Conservation (phyloP, 2,888 invertebrate genomes). For the Stictocephala bisonia region DNA sequence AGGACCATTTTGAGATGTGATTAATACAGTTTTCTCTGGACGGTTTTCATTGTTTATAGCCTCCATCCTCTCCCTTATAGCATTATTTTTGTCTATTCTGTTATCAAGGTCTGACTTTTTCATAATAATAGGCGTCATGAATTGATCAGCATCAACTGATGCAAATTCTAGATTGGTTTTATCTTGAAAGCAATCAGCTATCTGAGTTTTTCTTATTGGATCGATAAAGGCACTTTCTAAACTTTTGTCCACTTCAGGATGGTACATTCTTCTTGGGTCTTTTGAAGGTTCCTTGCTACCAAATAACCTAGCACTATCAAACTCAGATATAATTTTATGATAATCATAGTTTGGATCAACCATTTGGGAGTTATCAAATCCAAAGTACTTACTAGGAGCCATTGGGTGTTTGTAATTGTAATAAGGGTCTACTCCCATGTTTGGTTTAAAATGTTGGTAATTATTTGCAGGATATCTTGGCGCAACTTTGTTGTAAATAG, state of each 20-base stretch:
- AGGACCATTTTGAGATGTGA: slow-evolving; percentile 31
- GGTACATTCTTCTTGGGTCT: slow-evolving; percentile 17
- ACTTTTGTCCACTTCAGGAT: background rate
- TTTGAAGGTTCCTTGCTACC: background rate
- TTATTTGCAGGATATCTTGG: slow-evolving; percentile 20
- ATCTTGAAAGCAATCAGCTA: slow-evolving; percentile 28
- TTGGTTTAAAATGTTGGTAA: slow-evolving; percentile 35
- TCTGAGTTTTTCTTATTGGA: slow-evolving; percentile 10
- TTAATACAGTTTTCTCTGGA: slow-evolving; percentile 36
- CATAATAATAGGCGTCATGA: slow-evolving; percentile 34
- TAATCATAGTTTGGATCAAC: slow-evolving; percentile 41
- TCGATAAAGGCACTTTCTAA: slow-evolving; percentile 17
- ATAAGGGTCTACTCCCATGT: slow-evolving; percentile 15
- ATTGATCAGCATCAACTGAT: slow-evolving; percentile 19
- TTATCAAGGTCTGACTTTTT: slow-evolving; percentile 32
- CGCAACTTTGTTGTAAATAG: slow-evolving; percentile 37
- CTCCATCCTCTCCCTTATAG: slow-evolving; percentile 12
- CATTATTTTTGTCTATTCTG: slow-evolving; percentile 16
- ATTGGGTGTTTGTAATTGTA: slow-evolving; percentile 40
- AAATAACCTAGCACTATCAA: slow-evolving; percentile 19
- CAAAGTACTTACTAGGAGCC: slow-evolving; percentile 30
- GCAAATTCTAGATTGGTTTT: slow-evolving; percentile 24
- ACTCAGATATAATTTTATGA: slow-evolving; percentile 26
- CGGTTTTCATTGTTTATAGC: slow-evolving; percentile 7
- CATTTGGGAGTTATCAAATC: slow-evolving; percentile 31